phyloP scores from a whole-genome alignment of 2,888 invertebrate species.

The Andrena marginata region DNA sequence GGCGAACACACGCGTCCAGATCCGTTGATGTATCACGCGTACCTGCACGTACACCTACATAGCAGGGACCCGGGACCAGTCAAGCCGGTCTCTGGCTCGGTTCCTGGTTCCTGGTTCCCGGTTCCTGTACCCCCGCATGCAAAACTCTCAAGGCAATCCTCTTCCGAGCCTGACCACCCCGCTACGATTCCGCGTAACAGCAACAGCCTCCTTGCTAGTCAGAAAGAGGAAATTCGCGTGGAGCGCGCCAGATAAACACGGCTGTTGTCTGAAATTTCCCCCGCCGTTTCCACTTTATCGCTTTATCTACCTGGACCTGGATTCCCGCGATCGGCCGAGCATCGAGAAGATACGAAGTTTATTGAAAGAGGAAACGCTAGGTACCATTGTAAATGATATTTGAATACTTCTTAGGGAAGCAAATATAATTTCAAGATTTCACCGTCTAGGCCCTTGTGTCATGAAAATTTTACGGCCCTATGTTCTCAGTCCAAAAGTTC shows the following conservation, averaged over 20 bases:
- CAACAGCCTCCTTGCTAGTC: constrained; percentile 13
- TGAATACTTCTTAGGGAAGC: not conserved
- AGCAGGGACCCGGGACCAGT: constrained; percentile 66
- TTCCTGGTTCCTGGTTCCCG: constrained; percentile 78
- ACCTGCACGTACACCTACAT: constrained; percentile 65
- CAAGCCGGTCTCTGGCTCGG: constrained; percentile 73
- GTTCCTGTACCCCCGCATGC: constrained; percentile 71
- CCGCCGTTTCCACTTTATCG: constrained; percentile 54
- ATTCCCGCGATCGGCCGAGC: not conserved
- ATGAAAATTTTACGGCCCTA: too few relatives aligned
- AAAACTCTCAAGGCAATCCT: constrained; percentile 73
- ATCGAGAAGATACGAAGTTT: not conserved
- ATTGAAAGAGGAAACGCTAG: not conserved
- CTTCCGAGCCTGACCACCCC: constrained; percentile 57
- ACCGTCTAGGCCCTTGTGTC: too few relatives aligned
- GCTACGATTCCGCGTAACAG: constrained; percentile 61
- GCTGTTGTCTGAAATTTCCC: constrained; percentile 43
- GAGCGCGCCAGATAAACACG: constrained; percentile 39
- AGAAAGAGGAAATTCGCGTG: constrained; percentile 51
- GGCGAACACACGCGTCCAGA: constrained; percentile 59
- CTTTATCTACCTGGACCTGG: constrained; percentile 35
- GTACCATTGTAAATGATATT: not conserved
- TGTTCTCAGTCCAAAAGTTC: too few relatives aligned
- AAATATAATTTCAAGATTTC: too few relatives aligned
- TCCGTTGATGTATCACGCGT: constrained; percentile 64